Conservation (phyloP, 2,888 invertebrate species). For the Diplolepis rosae region DNA sequence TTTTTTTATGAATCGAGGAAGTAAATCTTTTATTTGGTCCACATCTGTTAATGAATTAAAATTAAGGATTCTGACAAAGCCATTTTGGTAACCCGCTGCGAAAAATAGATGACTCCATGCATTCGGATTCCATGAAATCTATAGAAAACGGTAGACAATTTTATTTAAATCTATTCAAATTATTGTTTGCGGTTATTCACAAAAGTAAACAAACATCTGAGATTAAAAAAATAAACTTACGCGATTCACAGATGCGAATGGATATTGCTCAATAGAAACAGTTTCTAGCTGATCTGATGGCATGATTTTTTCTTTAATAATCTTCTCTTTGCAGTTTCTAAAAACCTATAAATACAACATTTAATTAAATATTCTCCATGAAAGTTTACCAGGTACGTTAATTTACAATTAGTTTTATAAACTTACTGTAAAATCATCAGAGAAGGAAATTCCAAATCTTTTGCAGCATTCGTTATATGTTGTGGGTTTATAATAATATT, state of each 20-base stretch:
- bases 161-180: background rate
- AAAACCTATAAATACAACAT: background rate
- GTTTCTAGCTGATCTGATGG: conserved; percentile 21
- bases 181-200: background rate
- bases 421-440: conserved; percentile 60
- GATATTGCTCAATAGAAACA: conserved; percentile 64
- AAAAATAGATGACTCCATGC: conserved; percentile 72
- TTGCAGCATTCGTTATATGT: conserved; percentile 65
- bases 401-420: conserved; percentile 49
- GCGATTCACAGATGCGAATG: conserved; percentile 69
- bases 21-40: conserved; percentile 43
- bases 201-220: background rate
- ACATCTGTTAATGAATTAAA: conserved; percentile 57
- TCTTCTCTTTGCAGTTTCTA: conserved; percentile 6
- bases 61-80: conserved; percentile 69
- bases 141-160: conserved; percentile 30
- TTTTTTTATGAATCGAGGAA: conserved; percentile 49
- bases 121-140: conserved; percentile 75
- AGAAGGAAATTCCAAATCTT: conserved; percentile 67
- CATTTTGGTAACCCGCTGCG: conserved; percentile 73
- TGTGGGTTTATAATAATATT: conserved; percentile 62
- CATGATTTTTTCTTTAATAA: conserved; percentile 1
- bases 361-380: conserved; percentile 43
- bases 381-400: conserved; percentile 62
- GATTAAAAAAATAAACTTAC: conserved; percentile 52